These are phyloP conservation scores for Gracilinanus agilis DNA, from an alignment of 2,113 vertebrate species.

Conservation along the genomic window DNA sequence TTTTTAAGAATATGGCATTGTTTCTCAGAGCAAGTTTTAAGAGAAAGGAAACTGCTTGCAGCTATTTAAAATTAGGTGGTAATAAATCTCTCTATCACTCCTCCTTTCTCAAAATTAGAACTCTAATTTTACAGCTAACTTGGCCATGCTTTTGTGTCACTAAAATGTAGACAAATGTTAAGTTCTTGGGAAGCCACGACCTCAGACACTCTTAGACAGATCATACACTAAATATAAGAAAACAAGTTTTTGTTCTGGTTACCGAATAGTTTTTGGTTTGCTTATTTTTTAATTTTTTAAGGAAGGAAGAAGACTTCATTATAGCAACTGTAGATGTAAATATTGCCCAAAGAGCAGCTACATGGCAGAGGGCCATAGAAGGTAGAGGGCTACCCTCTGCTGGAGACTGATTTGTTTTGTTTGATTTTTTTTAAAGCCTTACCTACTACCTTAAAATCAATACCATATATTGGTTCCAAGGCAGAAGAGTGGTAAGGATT, in stretches of 20 bases:
- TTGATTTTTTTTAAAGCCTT: no score
- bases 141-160: neutral
- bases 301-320: neutral
- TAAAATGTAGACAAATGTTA: neutral
- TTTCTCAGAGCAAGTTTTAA: neutral
- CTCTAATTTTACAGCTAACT: neutral
- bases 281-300: neutral
- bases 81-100: neutral
- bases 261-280: neutral
- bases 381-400: neutral
- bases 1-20: neutral
- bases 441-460: no score
- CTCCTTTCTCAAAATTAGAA: neutral
- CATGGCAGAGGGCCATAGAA: neutral
- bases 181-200: neutral
- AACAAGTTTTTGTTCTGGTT: neutral
- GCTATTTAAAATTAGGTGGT: neutral
- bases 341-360: neutral
- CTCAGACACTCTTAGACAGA: neutral
- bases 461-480: no score
- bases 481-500: no score
- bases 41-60: neutral
- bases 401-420: neutral
- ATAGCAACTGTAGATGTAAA: neutral
- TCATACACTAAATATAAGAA: neutral